phyloP scores from a whole-genome alignment of 2,888 invertebrate species.

The Actias luna region DNA sequence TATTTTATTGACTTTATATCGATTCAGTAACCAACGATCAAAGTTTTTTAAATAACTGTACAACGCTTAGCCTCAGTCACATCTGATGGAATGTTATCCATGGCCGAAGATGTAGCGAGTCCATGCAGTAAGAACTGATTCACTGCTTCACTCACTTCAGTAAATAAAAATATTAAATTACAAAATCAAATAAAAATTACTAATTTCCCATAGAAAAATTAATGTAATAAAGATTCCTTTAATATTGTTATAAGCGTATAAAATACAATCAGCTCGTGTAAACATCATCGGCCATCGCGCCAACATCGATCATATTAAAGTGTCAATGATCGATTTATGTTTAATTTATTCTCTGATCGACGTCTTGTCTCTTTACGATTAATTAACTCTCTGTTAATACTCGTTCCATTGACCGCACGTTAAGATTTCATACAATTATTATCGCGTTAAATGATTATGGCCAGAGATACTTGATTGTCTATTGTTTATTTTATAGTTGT shows the following conservation, averaged over 20 bases:
- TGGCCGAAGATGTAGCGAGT: no score
- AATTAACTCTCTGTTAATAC: not conserved
- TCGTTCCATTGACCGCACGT: not conserved
- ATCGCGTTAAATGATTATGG: not conserved
- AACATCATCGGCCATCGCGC: not conserved
- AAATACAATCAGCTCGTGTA: not conserved
- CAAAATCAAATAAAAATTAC: not conserved
- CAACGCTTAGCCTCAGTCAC: no score
- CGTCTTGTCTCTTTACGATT: not conserved
- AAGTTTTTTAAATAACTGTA: no score
- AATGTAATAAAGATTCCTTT: not conserved
- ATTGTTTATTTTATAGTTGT: no score
- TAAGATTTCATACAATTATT: constrained; percentile 1
- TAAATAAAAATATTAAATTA: not conserved
- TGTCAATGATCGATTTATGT: constrained; percentile 3
- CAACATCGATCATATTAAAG: not conserved
- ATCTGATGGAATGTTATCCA: no score
- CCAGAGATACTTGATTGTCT: not conserved
- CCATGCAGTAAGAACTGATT: no score
- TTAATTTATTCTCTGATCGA: constrained; percentile 4
- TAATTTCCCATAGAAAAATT: not conserved
- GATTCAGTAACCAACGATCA: no score
- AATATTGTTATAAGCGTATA: not conserved
- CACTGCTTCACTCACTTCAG: no score
- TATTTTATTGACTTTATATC: not conserved